phyloP scores from a whole-genome alignment of 2,888 invertebrate species.

The Theretra japonica region DNA sequence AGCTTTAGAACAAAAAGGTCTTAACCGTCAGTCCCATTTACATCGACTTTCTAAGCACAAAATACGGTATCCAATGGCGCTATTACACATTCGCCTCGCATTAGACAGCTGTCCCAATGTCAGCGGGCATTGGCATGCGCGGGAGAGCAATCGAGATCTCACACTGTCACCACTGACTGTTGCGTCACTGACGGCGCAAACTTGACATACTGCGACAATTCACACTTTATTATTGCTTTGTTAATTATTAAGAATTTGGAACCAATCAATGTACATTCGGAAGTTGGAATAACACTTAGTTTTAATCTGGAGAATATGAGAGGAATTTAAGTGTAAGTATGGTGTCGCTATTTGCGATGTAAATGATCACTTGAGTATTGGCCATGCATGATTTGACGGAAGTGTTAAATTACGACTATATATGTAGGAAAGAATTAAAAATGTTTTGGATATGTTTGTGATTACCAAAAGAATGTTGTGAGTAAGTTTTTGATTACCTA shows the following conservation, averaged over 20 bases:
- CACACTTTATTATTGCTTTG: slow-evolving; percentile 16
- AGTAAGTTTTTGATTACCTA: no score
- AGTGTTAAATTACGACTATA: no score
- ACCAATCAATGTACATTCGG: background rate
- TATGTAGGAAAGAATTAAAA: no score
- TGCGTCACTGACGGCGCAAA: slow-evolving; percentile 63
- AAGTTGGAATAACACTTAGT: no score
- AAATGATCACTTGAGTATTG: no score
- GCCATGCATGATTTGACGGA: no score
- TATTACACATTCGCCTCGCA: slow-evolving; percentile 16
- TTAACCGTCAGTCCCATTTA: background rate
- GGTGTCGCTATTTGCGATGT: no score
- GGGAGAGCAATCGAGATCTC: slow-evolving; percentile 40
- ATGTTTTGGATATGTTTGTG: no score
- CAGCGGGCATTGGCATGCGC: slow-evolving; percentile 46
- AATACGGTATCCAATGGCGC: background rate
- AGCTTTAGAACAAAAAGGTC: background rate
- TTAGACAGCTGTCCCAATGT: slow-evolving; percentile 45
- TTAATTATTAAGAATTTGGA: background rate
- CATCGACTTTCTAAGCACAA: slow-evolving; percentile 2
- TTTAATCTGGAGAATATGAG: no score
- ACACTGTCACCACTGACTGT: slow-evolving; percentile 43
- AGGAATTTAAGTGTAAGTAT: no score
- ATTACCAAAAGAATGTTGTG: no score
- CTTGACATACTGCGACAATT: slow-evolving; percentile 69